Base-by-base conservation (phyloP, 2,888 invertebrate species). In the Odontocolon sp. region DNA sequence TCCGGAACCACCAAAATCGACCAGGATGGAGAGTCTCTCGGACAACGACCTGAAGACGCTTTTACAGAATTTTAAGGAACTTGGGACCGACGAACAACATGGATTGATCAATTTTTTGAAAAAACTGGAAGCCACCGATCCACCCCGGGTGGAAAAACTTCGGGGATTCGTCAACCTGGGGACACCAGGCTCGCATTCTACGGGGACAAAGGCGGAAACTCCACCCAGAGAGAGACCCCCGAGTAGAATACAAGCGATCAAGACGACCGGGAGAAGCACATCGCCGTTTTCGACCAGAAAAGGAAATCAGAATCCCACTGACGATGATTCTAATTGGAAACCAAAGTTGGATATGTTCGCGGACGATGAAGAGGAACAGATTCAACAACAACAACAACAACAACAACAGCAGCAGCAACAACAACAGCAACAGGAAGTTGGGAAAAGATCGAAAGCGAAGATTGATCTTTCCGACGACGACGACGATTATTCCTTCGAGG, bases 401-500 rank as follows among this genome's bases (percentile, higher is more conserved):
- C 38, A 83, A 64, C n/a, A n/a, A n/a, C n/a, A n/a, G n/a, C n/a
- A 85, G 18, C 70, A 72, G 50, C 80, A 80, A 42, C 50, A 72
- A 21, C 80, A 67, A 36, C 66, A 38, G 0, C 40, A 23, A 5
- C 59, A 70, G 59, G 42, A 83, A 64, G 56, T 69, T 82, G 26
- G 82, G 75, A 33, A 85, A 77, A 18, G 77, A 82, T 4, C 86
- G 0, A 89, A 91, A 0, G 86, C 87, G 14, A 90, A 88, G 52
- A 91, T 92, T 61, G 87, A 93, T 23, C 93, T 93, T 72, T 92
- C 93, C 0, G 94, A 93, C 61, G 95, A 95, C 71, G 95, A 94
- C 72, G 96, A 96, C 83, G 96, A 96, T 85, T 96, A 96, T 83
- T 93, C 94, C n/a, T 95, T 95, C 78, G 96, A 96, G 81, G 96